phyloP scores from a whole-genome alignment of 2,797 vertebrate species.

The Pseudocheirus occidentalis region DNA sequence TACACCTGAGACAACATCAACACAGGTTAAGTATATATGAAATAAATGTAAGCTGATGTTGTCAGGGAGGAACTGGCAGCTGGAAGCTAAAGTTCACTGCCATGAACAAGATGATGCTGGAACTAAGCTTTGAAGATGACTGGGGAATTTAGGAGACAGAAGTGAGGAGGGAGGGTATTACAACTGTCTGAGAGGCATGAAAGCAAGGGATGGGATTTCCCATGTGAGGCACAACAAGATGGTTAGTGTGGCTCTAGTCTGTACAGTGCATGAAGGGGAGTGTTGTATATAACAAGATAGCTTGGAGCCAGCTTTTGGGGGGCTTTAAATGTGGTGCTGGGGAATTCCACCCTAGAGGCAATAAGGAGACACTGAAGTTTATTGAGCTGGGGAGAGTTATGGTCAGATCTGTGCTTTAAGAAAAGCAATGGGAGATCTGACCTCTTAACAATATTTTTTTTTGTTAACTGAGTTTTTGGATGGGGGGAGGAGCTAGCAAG shows the following conservation, averaged over 20 bases:
- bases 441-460: constrained; percentile 5
- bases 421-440: background rate
- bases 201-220: background rate
- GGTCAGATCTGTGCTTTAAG: background rate
- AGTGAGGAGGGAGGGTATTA: background rate
- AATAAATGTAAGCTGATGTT: background rate
- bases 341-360: background rate
- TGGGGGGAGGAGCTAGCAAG: background rate
- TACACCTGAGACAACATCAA: background rate
- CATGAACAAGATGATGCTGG: background rate
- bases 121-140: background rate
- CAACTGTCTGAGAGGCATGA: background rate
- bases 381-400: background rate
- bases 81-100: background rate
- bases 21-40: background rate
- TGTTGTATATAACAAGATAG: background rate
- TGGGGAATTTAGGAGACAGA: background rate
- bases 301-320: background rate
- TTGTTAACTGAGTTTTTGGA: constrained; percentile 32
- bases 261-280: background rate
- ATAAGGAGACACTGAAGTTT: background rate
- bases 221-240: background rate
- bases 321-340: background rate
- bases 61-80: background rate
- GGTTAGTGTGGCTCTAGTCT: background rate